phyloP scores from a whole-genome alignment of 1,140 invertebrate species.

The Zelostemma sp. region DNA sequence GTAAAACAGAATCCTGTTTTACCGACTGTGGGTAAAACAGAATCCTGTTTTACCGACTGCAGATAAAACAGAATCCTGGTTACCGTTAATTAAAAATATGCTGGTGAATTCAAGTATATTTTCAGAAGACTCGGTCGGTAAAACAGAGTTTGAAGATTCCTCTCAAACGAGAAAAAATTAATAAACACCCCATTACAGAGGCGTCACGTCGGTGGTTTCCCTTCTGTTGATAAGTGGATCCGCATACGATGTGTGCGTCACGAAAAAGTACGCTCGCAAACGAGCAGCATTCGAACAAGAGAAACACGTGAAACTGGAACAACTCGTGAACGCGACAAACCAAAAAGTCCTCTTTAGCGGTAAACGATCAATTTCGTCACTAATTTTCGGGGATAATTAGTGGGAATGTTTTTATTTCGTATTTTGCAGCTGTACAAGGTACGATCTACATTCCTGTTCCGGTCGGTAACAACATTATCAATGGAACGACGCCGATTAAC shows the following conservation, averaged over 20 bases:
- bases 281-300: conserved; percentile 59
- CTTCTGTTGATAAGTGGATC: conserved; percentile 74
- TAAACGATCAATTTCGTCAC: conserved; percentile 28
- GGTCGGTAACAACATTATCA: conserved; percentile 54
- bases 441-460: conserved; percentile 65
- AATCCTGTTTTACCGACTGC: too few relatives aligned
- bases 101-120: too few relatives aligned
- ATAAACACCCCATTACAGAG: conserved; percentile 72
- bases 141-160: too few relatives aligned
- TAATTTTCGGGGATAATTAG: too few relatives aligned
- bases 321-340: conserved; percentile 45
- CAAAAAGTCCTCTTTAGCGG: conserved; percentile 57
- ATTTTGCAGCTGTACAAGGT: conserved; percentile 60
- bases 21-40: too few relatives aligned
- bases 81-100: too few relatives aligned
- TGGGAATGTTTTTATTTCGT: conserved; percentile 19
- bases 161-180: too few relatives aligned
- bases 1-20: too few relatives aligned
- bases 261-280: conserved; percentile 47
- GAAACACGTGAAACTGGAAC: conserved; percentile 63
- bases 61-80: too few relatives aligned
- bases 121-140: too few relatives aligned
- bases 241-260: conserved; percentile 62
- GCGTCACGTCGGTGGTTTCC: conserved; percentile 71
- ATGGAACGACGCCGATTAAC: conserved; percentile 56